phyloP scores from a whole-genome alignment of 2,113 vertebrate species.

The Cnemophilus loriae region DNA sequence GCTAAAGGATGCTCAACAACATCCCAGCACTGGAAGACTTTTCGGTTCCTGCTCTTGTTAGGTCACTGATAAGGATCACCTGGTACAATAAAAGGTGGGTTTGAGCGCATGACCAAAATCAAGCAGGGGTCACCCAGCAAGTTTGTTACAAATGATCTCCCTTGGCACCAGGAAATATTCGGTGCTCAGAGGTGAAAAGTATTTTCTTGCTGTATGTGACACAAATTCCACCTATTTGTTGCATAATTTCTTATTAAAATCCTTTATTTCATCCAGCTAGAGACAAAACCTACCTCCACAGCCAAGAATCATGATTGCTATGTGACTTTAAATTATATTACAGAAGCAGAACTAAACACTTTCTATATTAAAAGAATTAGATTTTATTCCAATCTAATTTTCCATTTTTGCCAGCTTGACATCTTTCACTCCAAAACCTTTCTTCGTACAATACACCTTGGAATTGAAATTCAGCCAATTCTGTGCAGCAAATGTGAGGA shows the following conservation, averaged over 20 bases:
- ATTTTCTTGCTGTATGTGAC: background rate
- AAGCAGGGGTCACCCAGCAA: background rate
- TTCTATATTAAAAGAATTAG: slow-evolving; percentile 20
- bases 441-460: background rate
- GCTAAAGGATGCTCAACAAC: background rate
- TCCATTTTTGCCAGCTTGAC: slow-evolving; percentile 54
- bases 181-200: background rate
- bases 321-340: slow-evolving; percentile 30
- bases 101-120: background rate
- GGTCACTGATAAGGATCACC: background rate
- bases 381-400: slow-evolving; percentile 57
- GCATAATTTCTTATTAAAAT: slow-evolving; percentile 43
- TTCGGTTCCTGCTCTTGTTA: background rate
- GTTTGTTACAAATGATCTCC: background rate
- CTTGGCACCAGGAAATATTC: background rate
- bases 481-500: slow-evolving; percentile 36
- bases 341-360: background rate
- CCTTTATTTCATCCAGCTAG: background rate
- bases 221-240: background rate
- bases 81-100: background rate
- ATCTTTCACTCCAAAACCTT: slow-evolving; percentile 20
- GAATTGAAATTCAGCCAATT: slow-evolving; percentile 61
- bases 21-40: background rate
- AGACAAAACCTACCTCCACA: background rate
- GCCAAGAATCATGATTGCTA: background rate